Evolutionary conservation across 2,797 vertebrate species (phyloP).

Genomic region (Premnoplex brunnescens): DNA sequence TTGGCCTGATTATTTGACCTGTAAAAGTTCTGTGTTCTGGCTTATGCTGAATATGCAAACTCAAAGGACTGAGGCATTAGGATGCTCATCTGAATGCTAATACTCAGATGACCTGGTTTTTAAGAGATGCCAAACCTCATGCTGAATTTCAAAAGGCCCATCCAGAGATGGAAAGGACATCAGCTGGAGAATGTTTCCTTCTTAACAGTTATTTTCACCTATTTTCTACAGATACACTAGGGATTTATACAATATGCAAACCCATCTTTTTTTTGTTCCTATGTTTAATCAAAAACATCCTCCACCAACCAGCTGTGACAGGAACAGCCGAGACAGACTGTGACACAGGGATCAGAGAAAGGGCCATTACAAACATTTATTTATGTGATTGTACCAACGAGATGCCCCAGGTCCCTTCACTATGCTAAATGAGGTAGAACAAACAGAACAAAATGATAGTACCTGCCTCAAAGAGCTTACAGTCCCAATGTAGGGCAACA

Average conservation of each 20-base stretch:
- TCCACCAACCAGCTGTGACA: background rate
- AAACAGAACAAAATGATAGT: background rate
- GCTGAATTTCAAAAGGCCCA: background rate
- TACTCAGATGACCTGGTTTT: slow-evolving; percentile 20
- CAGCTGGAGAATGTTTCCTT: background rate
- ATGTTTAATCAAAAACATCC: background rate
- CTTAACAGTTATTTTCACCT: background rate
- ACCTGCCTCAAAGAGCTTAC: background rate
- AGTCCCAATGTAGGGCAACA: background rate
- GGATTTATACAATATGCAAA: background rate
- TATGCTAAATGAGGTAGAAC: background rate
- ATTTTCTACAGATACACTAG: background rate
- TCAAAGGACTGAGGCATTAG: background rate
- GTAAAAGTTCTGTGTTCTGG: background rate
- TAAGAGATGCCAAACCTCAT: background rate
- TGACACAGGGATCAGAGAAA: background rate
- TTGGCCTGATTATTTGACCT: background rate
- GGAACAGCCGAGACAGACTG: background rate
- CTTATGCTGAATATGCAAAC: background rate
- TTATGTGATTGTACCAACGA: background rate
- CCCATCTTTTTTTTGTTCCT: background rate
- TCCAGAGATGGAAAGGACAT: background rate
- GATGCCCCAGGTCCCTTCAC: background rate
- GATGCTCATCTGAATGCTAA: slow-evolving; percentile 44
- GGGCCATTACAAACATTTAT: background rate